Evolutionary conservation across 2,888 invertebrate genomes (phyloP).

Genomic region (Sepiola atlantica): DNA sequence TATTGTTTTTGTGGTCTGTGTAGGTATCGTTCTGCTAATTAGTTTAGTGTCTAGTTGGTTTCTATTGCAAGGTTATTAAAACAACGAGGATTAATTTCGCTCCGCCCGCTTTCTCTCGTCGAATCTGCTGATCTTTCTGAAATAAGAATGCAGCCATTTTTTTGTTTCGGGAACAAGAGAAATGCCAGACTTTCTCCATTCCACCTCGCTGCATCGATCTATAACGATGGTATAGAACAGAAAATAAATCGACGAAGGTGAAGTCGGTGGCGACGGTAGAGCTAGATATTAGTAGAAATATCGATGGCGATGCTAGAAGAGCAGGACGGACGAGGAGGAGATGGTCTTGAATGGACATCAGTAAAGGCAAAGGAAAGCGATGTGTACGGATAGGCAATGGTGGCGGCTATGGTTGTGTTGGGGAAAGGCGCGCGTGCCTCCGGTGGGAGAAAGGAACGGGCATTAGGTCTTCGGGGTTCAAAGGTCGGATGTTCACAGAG

Average conservation of each 20-base stretch:
- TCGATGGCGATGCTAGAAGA: background rate
- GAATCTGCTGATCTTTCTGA: constrained; percentile 15
- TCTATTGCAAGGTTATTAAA: background rate
- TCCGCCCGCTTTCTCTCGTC: background rate
- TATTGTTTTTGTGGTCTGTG: background rate
- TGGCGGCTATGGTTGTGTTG: background rate
- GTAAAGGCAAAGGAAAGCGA: background rate
- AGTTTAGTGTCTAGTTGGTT: background rate
- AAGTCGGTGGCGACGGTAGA: background rate
- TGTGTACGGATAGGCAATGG: background rate
- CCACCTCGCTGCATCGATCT: constrained; percentile 8
- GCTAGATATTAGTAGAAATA: constrained; percentile 6
- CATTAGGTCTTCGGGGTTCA: constrained; percentile 11
- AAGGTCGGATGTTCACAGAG: constrained; percentile 20
- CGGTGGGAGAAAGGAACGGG: constrained; percentile 32
- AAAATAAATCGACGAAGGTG: constrained; percentile 22
- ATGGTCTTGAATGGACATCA: constrained; percentile 19
- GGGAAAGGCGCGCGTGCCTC: background rate
- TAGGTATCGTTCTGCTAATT: background rate
- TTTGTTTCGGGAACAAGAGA: background rate
- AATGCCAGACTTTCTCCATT: constrained; percentile 21
- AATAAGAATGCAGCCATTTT: background rate
- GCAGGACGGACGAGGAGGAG: background rate
- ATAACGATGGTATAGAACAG: constrained; percentile 32
- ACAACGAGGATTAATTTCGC: background rate